Base-by-base conservation (phyloP, 1,140 invertebrate species). In the Anoplolepis gracilipes region DNA sequence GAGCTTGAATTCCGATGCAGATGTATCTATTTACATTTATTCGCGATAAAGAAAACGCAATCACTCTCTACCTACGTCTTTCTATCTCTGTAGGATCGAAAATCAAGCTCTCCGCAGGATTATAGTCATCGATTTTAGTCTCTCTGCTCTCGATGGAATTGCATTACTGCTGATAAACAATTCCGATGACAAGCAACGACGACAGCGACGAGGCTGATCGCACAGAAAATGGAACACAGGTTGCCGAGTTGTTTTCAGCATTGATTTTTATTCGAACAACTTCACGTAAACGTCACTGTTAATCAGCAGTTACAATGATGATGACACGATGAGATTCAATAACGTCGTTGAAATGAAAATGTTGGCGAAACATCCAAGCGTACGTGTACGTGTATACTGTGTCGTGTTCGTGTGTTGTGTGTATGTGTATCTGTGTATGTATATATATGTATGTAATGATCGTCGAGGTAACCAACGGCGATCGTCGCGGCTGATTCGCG, bases 301-400 rank as follows among this genome's bases (percentile, higher is more conserved):
- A 73, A 85, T 85, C 84, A 81, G 57, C 84, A 64, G 73, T 62
- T 85, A 77, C 59, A 77, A 59, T 67, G 30, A 78, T 78, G 84
- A 67, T 72, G 65, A 85, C 78, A 49, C 81, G 81, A 85, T 73
- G 78, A 73, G 53, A 73, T 55, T 72, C 30, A 73, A 82, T 82
- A 82, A 82, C 73, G 67, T 42, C 28, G 53, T 82, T 30, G 78
- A 82, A 82, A 82, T 72, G 49, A 76, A 69, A 75, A 53, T 82
- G 36, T 42, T 70, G 64, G 57, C 53, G 46, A 57, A 76, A 85
- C 77, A 22, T 53, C 16, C 57, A 57, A 61, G 22, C 7, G 46
- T 76, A 67, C 46, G 62, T 65, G 77, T n/a, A n/a, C n/a, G n/a
- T n/a, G n/a, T n/a, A n/a, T n/a, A n/a, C n/a, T n/a, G n/a, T n/a